Evolutionary conservation across 2,797 vertebrate genomes (phyloP).

Genomic region (Schizothorax lantsangensis): DNA sequence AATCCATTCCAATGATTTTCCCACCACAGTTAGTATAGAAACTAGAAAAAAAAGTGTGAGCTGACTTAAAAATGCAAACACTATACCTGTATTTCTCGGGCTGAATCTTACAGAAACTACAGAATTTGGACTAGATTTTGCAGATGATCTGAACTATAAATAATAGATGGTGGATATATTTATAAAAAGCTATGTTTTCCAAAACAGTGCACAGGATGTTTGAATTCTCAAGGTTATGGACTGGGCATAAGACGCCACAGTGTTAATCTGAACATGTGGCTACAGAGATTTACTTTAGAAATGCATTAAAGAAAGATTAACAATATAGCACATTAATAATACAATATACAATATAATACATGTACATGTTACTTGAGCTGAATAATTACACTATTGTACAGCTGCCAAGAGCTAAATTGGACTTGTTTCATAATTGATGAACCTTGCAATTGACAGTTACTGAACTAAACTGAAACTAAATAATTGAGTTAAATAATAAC

Average conservation of each 20-base stretch:
- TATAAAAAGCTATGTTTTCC: slow-evolving; percentile 34
- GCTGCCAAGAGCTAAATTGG: too few species aligned
- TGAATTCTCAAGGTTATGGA: background rate
- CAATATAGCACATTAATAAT: background rate
- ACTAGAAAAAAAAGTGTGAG: background rate
- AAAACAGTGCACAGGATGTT: slow-evolving; percentile 26
- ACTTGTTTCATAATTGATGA: background rate
- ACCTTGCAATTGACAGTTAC: background rate
- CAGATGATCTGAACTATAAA: slow-evolving; percentile 1
- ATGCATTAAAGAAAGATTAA: background rate
- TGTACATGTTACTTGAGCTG: too few species aligned
- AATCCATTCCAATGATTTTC: background rate
- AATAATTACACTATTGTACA: background rate
- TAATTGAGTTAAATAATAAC: background rate
- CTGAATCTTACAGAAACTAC: background rate
- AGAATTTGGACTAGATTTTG: background rate
- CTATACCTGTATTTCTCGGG: background rate
- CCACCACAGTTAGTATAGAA: background rate
- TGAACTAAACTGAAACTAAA: background rate
- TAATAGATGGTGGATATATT: slow-evolving; percentile 31
- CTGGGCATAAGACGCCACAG: background rate
- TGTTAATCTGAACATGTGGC: background rate
- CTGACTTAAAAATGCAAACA: background rate
- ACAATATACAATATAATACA: background rate
- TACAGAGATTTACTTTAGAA: background rate